Conservation (phyloP, 2,113 vertebrate genomes). For the Madoqua kirkii region DNA sequence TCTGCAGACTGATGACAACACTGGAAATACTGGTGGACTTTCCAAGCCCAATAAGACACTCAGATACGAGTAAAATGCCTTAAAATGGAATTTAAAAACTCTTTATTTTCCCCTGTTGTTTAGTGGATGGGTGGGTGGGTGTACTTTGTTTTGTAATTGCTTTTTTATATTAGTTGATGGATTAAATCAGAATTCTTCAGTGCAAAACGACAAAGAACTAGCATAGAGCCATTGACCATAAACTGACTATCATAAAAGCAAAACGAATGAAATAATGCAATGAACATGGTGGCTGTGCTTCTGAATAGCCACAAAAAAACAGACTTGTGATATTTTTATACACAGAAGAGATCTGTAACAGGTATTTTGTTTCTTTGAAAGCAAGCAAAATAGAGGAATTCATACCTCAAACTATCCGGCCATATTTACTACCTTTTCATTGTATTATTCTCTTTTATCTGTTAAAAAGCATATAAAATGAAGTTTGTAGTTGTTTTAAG, state of each 20-base stretch:
- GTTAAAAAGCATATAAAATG: constrained; percentile 73
- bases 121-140: constrained; percentile 75
- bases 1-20: constrained; percentile 54
- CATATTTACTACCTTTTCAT: constrained; percentile 80
- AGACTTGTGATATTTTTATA: constrained; percentile 85
- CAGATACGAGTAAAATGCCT: constrained; percentile 85
- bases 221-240: constrained; percentile 79
- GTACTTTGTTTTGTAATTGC: constrained; percentile 66
- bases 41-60: constrained; percentile 79
- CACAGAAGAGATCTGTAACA: constrained; percentile 79
- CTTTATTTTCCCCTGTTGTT: constrained; percentile 77
- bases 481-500: constrained; percentile 75
- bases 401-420: constrained; percentile 81
- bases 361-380: constrained; percentile 84
- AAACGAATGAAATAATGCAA: constrained; percentile 15
- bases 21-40: constrained; percentile 64
- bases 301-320: constrained; percentile 73
- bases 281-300: constrained; percentile 70
- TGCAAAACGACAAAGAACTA: constrained; percentile 71
- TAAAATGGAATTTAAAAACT: constrained; percentile 80
- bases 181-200: constrained; percentile 75
- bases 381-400: constrained; percentile 77
- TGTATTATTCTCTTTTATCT: constrained; percentile 75
- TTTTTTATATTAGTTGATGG: constrained; percentile 74
- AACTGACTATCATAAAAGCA: constrained; percentile 64